phyloP scores from a whole-genome alignment of 35 echinoderm and acorn worm genomes.

The Ptychodera flava region DNA sequence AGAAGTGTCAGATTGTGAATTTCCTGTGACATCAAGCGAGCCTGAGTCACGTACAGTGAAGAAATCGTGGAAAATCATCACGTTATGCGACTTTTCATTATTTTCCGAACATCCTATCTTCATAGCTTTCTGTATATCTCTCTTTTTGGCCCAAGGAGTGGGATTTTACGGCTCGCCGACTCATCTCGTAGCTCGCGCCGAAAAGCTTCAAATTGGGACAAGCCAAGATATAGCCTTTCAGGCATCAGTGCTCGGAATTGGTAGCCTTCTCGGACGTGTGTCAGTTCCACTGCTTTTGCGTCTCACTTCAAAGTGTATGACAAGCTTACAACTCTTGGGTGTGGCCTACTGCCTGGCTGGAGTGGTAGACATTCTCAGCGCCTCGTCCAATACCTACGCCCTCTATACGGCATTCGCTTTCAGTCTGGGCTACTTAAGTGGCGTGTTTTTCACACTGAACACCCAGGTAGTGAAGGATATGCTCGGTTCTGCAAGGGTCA shows the following conservation, averaged over 20 bases:
- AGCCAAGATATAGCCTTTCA: neutral
- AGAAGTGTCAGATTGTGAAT: neutral
- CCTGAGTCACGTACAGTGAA: neutral
- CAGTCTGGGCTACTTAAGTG: neutral
- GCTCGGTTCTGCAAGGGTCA: neutral
- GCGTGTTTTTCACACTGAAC: neutral
- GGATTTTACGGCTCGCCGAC: neutral
- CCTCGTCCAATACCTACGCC: neutral
- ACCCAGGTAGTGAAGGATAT: neutral
- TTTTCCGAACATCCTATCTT: neutral
- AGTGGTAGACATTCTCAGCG: neutral
- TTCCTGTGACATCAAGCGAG: neutral
- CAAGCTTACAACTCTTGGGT: neutral
- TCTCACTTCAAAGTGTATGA: neutral
- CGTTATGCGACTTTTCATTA: neutral
- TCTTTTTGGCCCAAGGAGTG: neutral
- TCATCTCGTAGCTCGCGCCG: neutral
- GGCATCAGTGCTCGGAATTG: neutral
- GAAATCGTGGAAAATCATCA: neutral
- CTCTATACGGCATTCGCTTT: neutral
- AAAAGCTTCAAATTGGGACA: neutral
- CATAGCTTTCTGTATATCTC: neutral
- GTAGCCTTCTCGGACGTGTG: neutral
- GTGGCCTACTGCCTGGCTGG: neutral
- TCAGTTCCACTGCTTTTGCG: neutral